These are phyloP conservation scores for Scaptomyza cyrtandrae DNA, from an alignment of 2,888 invertebrate species.

Conservation along the genomic window DNA sequence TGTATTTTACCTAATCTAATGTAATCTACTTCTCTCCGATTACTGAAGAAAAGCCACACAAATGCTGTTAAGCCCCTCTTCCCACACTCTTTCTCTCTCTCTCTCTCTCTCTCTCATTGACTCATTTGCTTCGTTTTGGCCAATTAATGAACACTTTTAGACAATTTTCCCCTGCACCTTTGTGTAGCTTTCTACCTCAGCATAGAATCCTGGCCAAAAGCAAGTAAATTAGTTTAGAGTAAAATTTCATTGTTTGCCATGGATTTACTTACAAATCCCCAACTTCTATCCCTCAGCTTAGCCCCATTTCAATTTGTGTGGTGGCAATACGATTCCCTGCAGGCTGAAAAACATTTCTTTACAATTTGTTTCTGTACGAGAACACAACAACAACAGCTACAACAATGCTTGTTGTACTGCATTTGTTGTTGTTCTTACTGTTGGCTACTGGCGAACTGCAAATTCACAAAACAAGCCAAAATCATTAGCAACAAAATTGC, in stretches of 20 bases:
- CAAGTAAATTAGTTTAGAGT: conserved; percentile 64
- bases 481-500: conserved; percentile 76
- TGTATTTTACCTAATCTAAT: neutral
- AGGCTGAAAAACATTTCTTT: conserved; percentile 61
- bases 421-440: conserved; percentile 26
- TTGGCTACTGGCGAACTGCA: conserved; percentile 43
- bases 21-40: neutral
- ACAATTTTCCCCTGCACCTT: conserved; percentile 49
- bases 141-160: conserved; percentile 65
- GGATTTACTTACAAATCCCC: conserved; percentile 30
- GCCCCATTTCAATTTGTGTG: conserved; percentile 13
- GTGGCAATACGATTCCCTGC: conserved; percentile 56
- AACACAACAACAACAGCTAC: conserved; percentile 1
- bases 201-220: conserved; percentile 10
- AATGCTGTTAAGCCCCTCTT: conserved; percentile 11
- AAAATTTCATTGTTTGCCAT: conserved; percentile 68
- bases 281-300: neutral
- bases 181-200: conserved; percentile 15
- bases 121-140: conserved; percentile 33
- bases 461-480: conserved; percentile 73
- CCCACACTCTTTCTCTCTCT: neutral
- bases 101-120: neutral
- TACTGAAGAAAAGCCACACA: conserved; percentile 7
- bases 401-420: conserved; percentile 24
- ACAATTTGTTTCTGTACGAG: conserved; percentile 44